A percentile compares a stretch with the other conserved stretches of the same genome.
phyloP scores from a whole-genome alignment of 2,888 invertebrate genomes.

The Drosophila mulleri region DNA sequence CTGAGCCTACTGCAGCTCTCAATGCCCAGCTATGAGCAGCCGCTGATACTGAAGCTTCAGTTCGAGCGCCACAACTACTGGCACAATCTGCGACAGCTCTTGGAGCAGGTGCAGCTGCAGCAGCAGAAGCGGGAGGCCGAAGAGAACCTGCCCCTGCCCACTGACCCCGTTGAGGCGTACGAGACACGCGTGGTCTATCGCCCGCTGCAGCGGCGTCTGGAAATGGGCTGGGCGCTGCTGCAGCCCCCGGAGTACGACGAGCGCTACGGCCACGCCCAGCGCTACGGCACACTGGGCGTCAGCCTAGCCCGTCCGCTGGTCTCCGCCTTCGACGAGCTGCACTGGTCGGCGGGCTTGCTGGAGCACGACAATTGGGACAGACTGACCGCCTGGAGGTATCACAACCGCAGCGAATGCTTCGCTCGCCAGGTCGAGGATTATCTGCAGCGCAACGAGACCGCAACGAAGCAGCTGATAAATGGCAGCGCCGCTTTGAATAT shows the following conservation, averaged over 20 bases:
- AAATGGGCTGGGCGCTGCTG: constrained; percentile 76
- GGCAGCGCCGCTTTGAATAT: constrained; percentile 75
- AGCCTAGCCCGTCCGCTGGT: constrained; percentile 70
- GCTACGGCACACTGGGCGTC: constrained; percentile 75
- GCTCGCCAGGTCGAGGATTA: constrained; percentile 73
- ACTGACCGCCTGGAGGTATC: constrained; percentile 66
- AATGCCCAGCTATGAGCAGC: constrained; percentile 51
- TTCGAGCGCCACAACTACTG: constrained; percentile 73
- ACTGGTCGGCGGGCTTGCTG: constrained; percentile 75
- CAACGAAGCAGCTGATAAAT: constrained; percentile 63
- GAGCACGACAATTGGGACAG: constrained; percentile 75
- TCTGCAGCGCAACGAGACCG: constrained; percentile 56
- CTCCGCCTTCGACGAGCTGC: constrained; percentile 77
- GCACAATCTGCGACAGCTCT: constrained; percentile 72
- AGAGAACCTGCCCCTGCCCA: constrained; percentile 51
- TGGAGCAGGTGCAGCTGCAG: constrained; percentile 51
- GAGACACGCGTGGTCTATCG: constrained; percentile 74
- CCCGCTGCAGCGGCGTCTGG: constrained; percentile 71
- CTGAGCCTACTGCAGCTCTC: constrained; percentile 60
- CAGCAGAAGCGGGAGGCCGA: constrained; percentile 62
- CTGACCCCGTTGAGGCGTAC: constrained; percentile 74
- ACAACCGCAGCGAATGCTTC: constrained; percentile 76
- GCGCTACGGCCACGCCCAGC: constrained; percentile 68
- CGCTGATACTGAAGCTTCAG: constrained; percentile 40
- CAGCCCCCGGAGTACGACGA: constrained; percentile 78